Conservation (phyloP, 2,113 vertebrate species). For the Anolis carolinensis region DNA sequence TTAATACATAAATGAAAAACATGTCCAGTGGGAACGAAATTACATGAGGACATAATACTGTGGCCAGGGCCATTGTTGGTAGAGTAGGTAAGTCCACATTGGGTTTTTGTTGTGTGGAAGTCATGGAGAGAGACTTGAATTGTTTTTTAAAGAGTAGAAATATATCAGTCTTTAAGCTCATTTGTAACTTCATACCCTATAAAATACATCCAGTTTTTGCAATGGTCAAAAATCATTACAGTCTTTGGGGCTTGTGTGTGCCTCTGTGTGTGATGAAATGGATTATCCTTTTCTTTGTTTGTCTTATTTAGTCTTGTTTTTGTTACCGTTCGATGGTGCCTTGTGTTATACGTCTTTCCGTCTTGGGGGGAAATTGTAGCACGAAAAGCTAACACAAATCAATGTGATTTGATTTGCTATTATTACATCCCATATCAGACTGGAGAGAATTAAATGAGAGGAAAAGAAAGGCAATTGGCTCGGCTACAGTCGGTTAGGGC, state of each 20-base stretch:
- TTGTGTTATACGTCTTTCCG: not conserved
- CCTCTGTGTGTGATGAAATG: not conserved
- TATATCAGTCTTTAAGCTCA: not conserved
- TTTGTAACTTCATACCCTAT: not conserved
- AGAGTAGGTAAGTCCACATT: not conserved
- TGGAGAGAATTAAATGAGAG: not conserved
- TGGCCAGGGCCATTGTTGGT: not conserved
- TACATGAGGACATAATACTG: not conserved
- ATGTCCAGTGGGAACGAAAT: not conserved
- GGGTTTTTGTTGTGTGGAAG: not conserved
- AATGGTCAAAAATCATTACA: not conserved
- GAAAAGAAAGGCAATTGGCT: not conserved
- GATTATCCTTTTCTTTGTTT: not conserved
- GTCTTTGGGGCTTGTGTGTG: not conserved
- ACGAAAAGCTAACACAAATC: not conserved
- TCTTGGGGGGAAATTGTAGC: not conserved
- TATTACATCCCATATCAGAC: not conserved
- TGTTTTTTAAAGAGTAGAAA: too few species aligned
- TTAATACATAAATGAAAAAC: too few species aligned
- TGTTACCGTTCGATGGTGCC: not conserved
- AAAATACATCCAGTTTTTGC: not conserved
- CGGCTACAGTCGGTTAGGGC: not conserved
- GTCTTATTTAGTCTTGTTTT: not conserved
- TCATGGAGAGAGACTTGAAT: not conserved
- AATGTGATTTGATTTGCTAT: not conserved